Conservation (phyloP, 2,797 vertebrate species). For the Eulemur rubriventer region DNA sequence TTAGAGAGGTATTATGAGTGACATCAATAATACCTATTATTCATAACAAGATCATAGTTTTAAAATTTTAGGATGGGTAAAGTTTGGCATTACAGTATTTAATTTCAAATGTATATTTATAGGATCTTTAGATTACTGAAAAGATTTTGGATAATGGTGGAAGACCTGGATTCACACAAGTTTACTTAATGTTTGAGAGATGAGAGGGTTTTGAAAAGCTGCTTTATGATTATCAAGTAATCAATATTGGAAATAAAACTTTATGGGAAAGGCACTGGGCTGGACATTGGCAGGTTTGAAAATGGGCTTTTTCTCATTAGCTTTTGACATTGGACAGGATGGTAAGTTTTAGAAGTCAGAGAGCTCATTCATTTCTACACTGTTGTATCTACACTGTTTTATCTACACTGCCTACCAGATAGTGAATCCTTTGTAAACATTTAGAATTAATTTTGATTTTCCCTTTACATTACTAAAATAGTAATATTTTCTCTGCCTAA, state of each 20-base stretch:
- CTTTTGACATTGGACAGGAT: neutral
- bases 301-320: neutral
- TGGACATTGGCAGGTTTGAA: neutral
- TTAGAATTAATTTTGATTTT: neutral
- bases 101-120: neutral
- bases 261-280: neutral
- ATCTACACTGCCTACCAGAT: neutral
- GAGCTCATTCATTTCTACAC: neutral
- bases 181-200: neutral
- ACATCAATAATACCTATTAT: neutral
- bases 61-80: neutral
- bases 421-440: neutral
- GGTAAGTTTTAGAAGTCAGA: neutral
- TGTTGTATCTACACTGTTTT: neutral
- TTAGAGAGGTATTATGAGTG: neutral
- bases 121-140: neutral
- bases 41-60: neutral
- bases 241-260: neutral
- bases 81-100: neutral
- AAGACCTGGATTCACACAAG: neutral
- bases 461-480: neutral
- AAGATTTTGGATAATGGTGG: neutral
- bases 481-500: neutral
- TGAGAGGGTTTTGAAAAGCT: neutral
- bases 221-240: neutral